Percentiles rank a stretch among this genome's conserved stretches.
These are phyloP conservation scores for Palythoa heliodiscus DNA, from an alignment of 92 coral and sea anemone genomes.

Conservation along the genomic window DNA sequence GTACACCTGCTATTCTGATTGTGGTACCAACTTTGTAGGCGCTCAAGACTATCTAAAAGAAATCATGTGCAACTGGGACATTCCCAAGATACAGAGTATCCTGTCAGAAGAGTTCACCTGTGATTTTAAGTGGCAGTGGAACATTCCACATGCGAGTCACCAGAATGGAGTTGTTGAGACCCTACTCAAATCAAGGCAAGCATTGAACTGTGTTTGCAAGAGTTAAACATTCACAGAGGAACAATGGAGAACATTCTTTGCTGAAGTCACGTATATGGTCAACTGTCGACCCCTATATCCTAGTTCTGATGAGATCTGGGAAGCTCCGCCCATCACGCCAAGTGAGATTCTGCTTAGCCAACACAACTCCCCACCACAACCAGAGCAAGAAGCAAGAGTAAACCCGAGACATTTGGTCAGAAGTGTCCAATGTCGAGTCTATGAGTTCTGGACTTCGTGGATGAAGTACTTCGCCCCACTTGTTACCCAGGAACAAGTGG, in stretches of 20 bases:
- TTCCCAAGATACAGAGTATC: background rate
- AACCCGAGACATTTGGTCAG: slow-evolving; percentile 45
- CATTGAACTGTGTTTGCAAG: background rate
- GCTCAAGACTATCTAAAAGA: slow-evolving; percentile 57
- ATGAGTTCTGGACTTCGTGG: slow-evolving; percentile 44
- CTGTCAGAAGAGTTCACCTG: slow-evolving; percentile 39
- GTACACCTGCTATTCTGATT: slow-evolving; percentile 52
- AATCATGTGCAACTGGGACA: slow-evolving; percentile 15
- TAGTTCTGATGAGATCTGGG: background rate
- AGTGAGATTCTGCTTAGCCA: slow-evolving; percentile 48
- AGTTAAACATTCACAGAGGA: too few species aligned
- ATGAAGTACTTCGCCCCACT: slow-evolving; percentile 42
- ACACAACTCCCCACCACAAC: slow-evolving; percentile 51
- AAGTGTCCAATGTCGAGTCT: too few species aligned
- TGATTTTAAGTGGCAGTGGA: slow-evolving; percentile 38
- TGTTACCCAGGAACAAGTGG: too few species aligned
- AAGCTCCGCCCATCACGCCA: slow-evolving; percentile 47
- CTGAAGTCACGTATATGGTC: background rate
- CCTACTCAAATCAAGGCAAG: slow-evolving; percentile 23
- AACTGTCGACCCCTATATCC: slow-evolving; percentile 7
- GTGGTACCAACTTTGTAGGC: slow-evolving; percentile 60
- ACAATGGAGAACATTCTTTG: background rate
- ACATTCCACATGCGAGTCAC: slow-evolving; percentile 49
- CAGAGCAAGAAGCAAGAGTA: slow-evolving; percentile 18
- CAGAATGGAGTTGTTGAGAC: slow-evolving; percentile 30